A percentile compares a stretch with the other conserved stretches of the same genome.
phyloP scores from a whole-genome alignment of 2,797 vertebrate genomes.

The Lacerta agilis region DNA sequence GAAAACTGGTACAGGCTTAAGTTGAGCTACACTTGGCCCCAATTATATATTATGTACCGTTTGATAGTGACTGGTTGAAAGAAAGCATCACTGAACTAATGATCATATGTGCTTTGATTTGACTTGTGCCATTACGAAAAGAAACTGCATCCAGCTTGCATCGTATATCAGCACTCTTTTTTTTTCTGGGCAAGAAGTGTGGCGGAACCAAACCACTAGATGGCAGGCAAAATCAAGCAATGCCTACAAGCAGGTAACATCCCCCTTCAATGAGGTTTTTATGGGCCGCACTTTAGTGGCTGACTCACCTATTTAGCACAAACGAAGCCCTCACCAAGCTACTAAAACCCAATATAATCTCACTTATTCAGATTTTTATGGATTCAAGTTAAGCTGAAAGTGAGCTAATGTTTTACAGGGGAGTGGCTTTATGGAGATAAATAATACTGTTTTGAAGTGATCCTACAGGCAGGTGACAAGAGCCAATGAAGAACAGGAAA shows the following conservation, averaged over 20 bases:
- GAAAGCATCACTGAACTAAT: neutral
- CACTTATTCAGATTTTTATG: neutral
- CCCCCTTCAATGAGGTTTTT: neutral
- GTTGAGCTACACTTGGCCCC: neutral
- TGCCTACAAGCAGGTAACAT: neutral
- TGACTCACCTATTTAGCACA: conserved; percentile 4
- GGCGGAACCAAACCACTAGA: conserved; percentile 24
- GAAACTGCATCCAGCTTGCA: neutral
- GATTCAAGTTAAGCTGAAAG: neutral
- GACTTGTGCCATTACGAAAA: neutral
- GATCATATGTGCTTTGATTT: neutral
- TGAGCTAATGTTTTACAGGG: neutral
- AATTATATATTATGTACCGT: neutral
- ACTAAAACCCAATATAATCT: neutral
- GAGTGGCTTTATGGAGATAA: neutral
- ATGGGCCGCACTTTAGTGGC: neutral
- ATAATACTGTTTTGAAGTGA: conserved; percentile 10
- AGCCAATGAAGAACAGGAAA: neutral
- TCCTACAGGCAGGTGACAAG: neutral
- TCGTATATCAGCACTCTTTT: neutral
- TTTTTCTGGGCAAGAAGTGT: neutral
- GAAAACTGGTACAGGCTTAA: neutral
- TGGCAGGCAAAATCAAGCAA: conserved; percentile 41
- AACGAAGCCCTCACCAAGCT: conserved; percentile 1
- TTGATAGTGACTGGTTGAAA: neutral